Evolutionary conservation across 1,140 invertebrate species (phyloP), one percentile per base, ranked within the genome.

Genomic region (Aphis craccivora): DNA sequence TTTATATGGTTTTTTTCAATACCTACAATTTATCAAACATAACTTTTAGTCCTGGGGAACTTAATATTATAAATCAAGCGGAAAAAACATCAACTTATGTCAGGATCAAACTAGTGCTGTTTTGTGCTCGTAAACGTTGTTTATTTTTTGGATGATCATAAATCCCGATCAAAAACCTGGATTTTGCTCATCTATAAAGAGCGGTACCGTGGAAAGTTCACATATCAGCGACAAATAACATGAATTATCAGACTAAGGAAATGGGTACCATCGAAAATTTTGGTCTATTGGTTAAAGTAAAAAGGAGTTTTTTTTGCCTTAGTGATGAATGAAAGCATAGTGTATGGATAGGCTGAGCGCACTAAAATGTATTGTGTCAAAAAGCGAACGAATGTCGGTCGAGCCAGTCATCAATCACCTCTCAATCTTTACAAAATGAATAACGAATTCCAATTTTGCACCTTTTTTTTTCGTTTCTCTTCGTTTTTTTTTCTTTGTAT

Each of bases 401-500:
- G 81, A 37, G 6, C 48, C 35, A 40, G 91, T 83, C 91, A 93
- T 93, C 91, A 93, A 93, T 93, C 91, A 93, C 91, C 76, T 86
- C 76, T 86, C 91, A 93, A 93, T 93, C 91, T 93, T 93, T 93
- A 86, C 91, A 86, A 93, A 93, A 93, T 93, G 91, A 93, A 93
- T 93, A 86, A 93, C 91, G 91, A 23, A 93, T 93, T 86, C 48
- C 91, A 55, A 86, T 93, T 93, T 93, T 30, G 90, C 76, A 93
- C 91, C 81, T 93, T 92, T 90, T 60, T 60, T 60, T 60, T 37
- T 51, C 22, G n/a, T 20, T 20, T 37, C 53, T 67, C 37, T 40
- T 43, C 37, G 8, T 20, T 90, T 90, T 90, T 51, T 60, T 90
- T 37, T 55, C 35, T 89, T 35, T 53, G 40, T 89, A 53, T 37